Evolutionary conservation across 1,140 invertebrate genomes (phyloP).

Genomic region (Cephus cinctus): DNA sequence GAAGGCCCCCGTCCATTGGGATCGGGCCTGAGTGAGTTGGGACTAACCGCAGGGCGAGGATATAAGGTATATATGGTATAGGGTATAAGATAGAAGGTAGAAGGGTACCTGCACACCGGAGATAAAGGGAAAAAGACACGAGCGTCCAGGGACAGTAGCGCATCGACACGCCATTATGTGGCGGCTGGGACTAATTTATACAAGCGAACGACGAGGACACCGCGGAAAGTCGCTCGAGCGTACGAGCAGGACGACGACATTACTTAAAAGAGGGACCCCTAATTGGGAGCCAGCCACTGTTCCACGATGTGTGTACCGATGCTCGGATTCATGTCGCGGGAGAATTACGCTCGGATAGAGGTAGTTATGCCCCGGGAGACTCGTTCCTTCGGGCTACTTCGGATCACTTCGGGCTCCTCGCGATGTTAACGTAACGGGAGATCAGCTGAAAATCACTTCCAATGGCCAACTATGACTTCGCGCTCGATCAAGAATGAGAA

Average conservation of each 20-base stretch:
- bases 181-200: constrained; percentile 57
- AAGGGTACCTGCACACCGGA: not conserved
- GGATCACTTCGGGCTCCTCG: too few species aligned
- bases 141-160: constrained; percentile 50
- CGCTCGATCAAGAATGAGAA: too few species aligned
- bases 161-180: constrained; percentile 58
- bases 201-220: constrained; percentile 49
- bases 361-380: too few species aligned
- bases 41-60: not conserved
- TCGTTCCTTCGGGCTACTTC: too few species aligned
- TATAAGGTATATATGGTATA: not conserved
- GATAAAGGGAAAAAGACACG: constrained; percentile 22
- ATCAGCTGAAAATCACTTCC: too few species aligned
- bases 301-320: constrained; percentile 44
- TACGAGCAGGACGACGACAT: constrained; percentile 25
- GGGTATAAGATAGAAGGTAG: too few species aligned
- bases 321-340: constrained; percentile 47
- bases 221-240: constrained; percentile 40
- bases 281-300: constrained; percentile 54
- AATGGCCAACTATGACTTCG: too few species aligned
- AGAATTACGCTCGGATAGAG: constrained; percentile 24
- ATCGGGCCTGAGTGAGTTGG: too few species aligned
- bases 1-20: too few species aligned
- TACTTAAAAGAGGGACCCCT: constrained; percentile 47
- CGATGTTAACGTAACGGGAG: too few species aligned